These are phyloP conservation scores for Fukomys damarensis DNA, from an alignment of 2,113 vertebrate species.

Conservation along the genomic window DNA sequence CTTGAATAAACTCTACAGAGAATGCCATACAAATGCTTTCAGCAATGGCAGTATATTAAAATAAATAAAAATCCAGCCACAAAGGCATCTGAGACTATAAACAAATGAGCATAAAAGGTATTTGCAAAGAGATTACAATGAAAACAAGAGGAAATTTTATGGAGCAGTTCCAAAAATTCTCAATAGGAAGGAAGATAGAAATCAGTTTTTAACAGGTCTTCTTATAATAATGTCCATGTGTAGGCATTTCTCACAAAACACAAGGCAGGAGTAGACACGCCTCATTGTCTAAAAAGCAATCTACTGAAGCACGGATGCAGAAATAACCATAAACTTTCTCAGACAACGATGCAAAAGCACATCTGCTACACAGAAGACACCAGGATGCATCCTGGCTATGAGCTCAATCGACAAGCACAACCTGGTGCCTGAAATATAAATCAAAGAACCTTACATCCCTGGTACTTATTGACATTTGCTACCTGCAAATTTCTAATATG, in stretches of 20 bases:
- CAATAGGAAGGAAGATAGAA: slow-evolving; percentile 2
- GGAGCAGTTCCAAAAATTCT: slow-evolving; percentile 36
- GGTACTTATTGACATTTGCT: slow-evolving; percentile 70
- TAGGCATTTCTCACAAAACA: slow-evolving; percentile 24
- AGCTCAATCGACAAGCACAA: slow-evolving; percentile 49
- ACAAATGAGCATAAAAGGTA: background rate
- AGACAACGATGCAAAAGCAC: slow-evolving; percentile 56
- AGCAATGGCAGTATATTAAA: background rate
- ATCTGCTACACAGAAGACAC: slow-evolving; percentile 21
- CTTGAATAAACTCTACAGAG: background rate
- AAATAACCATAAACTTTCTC: slow-evolving; percentile 76
- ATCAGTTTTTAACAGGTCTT: slow-evolving; percentile 26
- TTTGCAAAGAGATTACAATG: background rate
- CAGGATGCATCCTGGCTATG: slow-evolving; percentile 18
- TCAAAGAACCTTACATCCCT: slow-evolving; percentile 60
- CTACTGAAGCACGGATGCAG: slow-evolving; percentile 69
- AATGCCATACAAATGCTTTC: slow-evolving; percentile 20
- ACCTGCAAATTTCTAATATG: slow-evolving; percentile 74
- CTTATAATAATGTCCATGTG: background rate
- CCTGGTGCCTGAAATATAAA: slow-evolving; percentile 63
- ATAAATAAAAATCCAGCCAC: slow-evolving; percentile 11
- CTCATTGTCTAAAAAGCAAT: slow-evolving; percentile 63
- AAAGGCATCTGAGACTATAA: background rate
- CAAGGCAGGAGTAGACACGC: background rate
- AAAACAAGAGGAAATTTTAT: background rate